A percentile compares a stretch with the other conserved stretches of the same genome.
These are phyloP conservation scores for Caenorhabditis elegans DNA, from an alignment of 1,140 invertebrate genomes.

Conservation along the genomic window DNA sequence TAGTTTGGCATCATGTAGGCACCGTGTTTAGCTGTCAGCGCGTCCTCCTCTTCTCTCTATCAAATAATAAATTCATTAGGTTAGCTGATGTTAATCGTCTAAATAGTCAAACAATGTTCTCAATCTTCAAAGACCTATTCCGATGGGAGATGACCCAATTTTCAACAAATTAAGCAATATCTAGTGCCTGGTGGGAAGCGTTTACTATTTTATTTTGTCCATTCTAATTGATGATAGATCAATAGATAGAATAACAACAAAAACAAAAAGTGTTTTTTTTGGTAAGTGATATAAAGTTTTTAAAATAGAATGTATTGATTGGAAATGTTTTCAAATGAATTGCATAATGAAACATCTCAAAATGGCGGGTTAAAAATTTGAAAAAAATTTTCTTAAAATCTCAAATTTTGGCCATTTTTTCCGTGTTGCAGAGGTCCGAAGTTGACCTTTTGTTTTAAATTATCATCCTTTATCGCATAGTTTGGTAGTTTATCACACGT, in stretches of 20 bases:
- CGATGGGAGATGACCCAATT: constrained; percentile 1
- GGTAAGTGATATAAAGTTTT: neutral
- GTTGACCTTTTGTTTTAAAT: no score
- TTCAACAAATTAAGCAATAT: constrained; percentile 11
- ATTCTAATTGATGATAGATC: constrained; percentile 13
- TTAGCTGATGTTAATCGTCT: neutral
- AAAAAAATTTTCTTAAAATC: no score
- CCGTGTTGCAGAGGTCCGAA: no score
- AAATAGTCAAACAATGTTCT: neutral
- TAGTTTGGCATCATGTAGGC: constrained; percentile 43
- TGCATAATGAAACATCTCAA: no score
- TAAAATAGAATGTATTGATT: no score
- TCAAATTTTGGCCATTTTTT: no score
- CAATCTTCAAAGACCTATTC: constrained; percentile 4
- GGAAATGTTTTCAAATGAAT: no score
- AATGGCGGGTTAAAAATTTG: no score
- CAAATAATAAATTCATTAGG: neutral
- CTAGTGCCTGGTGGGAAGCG: constrained; percentile 7
- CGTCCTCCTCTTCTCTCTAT: constrained; percentile 37
- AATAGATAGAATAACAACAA: neutral
- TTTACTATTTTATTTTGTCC: neutral
- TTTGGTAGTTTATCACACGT: no score
- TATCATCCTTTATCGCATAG: no score
- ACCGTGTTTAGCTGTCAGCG: constrained; percentile 38
- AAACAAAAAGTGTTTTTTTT: constrained; percentile 1